phyloP scores from a whole-genome alignment of 2,113 vertebrate genomes.

The Anoplopoma fimbria region DNA sequence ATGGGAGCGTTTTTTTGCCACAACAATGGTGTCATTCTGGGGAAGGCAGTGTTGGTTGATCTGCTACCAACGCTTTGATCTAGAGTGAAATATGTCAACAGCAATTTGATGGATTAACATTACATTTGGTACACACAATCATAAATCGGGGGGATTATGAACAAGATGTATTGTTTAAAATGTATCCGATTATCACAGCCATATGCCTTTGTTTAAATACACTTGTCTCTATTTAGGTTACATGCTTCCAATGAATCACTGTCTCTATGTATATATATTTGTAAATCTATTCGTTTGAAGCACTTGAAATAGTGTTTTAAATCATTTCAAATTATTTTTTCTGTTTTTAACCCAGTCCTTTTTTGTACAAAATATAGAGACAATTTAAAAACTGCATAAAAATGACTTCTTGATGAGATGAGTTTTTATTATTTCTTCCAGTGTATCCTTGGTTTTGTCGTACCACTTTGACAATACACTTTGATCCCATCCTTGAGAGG shows the following conservation, averaged over 20 bases:
- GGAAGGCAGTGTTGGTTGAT: slow-evolving; percentile 9
- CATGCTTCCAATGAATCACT: neutral
- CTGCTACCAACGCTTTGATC: neutral
- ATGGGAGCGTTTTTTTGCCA: slow-evolving; percentile 63
- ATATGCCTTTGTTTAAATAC: neutral
- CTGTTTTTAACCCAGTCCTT: neutral
- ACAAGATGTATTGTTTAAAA: slow-evolving; percentile 7
- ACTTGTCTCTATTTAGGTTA: neutral
- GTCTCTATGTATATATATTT: neutral
- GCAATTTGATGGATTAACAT: slow-evolving; percentile 17
- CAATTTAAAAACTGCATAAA: neutral
- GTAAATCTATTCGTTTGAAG: neutral
- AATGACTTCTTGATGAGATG: neutral
- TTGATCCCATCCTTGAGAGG: slow-evolving; percentile 37
- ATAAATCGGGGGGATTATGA: slow-evolving; percentile 4
- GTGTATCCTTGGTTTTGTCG: slow-evolving; percentile 9
- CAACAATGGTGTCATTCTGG: slow-evolving; percentile 27
- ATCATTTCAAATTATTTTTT: neutral
- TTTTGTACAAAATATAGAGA: neutral
- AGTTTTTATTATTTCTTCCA: neutral
- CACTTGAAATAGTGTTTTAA: neutral
- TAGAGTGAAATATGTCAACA: slow-evolving; percentile 23
- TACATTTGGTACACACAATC: neutral
- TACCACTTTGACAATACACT: slow-evolving; percentile 17
- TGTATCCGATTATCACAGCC: neutral